Evolutionary conservation across 2,113 vertebrate species (phyloP).

Genomic region (Geococcyx californianus): DNA sequence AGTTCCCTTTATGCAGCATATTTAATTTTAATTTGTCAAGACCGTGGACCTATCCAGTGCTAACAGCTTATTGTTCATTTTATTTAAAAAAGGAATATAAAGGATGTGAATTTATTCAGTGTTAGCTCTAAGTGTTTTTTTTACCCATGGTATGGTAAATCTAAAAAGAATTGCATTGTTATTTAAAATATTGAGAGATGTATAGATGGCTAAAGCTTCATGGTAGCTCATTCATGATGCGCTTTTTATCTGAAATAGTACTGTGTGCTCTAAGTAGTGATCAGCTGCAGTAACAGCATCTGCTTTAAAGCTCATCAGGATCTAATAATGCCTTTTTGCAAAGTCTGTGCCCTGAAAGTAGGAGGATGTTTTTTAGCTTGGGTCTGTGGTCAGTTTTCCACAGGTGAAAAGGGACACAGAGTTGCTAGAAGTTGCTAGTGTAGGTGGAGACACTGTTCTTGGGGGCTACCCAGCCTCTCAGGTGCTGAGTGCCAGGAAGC

Average conservation of each 20-base stretch:
- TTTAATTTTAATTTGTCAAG: neutral
- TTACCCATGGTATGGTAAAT: neutral
- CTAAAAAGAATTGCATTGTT: neutral
- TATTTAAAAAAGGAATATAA: neutral
- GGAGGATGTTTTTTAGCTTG: neutral
- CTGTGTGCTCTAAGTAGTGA: neutral
- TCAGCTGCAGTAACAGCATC: neutral
- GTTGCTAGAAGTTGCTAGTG: neutral
- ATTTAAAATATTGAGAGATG: neutral
- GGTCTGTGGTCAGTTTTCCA: neutral
- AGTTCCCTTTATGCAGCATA: neutral
- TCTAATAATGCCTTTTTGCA: neutral
- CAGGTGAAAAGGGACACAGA: neutral
- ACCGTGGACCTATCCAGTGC: neutral
- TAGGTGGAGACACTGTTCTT: neutral
- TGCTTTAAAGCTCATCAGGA: neutral
- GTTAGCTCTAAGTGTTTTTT: neutral
- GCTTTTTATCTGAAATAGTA: neutral
- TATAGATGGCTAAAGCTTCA: neutral
- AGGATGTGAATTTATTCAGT: neutral
- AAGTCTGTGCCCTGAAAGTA: neutral
- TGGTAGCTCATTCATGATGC: neutral
- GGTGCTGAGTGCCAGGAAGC: neutral
- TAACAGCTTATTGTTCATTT: neutral
- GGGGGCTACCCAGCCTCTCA: neutral